Evolutionary conservation across 2,888 invertebrate species (phyloP).

Genomic region (Plemyria rubiginata): DNA sequence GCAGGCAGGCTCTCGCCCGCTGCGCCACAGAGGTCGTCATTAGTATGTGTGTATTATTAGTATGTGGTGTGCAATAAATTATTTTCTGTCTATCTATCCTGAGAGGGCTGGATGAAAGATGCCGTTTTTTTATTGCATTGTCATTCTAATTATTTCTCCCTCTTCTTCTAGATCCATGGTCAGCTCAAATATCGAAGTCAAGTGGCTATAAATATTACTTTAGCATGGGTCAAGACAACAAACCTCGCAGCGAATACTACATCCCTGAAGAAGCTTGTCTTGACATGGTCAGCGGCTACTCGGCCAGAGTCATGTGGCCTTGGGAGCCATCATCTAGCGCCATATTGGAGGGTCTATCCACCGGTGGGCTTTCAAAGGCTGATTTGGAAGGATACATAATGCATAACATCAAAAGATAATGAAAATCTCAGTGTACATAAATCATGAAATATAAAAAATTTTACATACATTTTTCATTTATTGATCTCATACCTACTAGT

Average conservation of each 20-base stretch:
- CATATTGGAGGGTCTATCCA: slow-evolving; percentile 60
- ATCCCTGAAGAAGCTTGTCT: slow-evolving; percentile 65
- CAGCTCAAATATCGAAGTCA: slow-evolving; percentile 71
- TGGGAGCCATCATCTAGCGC: slow-evolving; percentile 69
- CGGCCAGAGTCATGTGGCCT: slow-evolving; percentile 66
- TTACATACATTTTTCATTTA: no score
- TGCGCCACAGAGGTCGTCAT: no score
- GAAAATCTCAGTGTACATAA: slow-evolving; percentile 10
- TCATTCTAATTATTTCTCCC: not conserved
- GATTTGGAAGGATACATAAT: slow-evolving; percentile 66
- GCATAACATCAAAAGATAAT: slow-evolving; percentile 42
- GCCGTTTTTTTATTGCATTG: not conserved
- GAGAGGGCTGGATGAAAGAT: no score
- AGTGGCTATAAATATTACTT: slow-evolving; percentile 70
- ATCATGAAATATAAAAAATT: slow-evolving; percentile 27
- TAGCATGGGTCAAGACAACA: slow-evolving; percentile 58
- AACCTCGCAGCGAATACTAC: slow-evolving; percentile 63
- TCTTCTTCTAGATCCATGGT: slow-evolving; percentile 74
- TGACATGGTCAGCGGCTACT: slow-evolving; percentile 64
- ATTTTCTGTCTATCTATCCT: no score
- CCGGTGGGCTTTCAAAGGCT: slow-evolving; percentile 55
- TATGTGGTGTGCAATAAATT: no score
- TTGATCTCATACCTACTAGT: no score
- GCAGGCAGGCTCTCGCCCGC: no score
- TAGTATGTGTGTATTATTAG: no score